phyloP scores from a whole-genome alignment of 2,888 invertebrate species.

The Ametastegia equiseti region DNA sequence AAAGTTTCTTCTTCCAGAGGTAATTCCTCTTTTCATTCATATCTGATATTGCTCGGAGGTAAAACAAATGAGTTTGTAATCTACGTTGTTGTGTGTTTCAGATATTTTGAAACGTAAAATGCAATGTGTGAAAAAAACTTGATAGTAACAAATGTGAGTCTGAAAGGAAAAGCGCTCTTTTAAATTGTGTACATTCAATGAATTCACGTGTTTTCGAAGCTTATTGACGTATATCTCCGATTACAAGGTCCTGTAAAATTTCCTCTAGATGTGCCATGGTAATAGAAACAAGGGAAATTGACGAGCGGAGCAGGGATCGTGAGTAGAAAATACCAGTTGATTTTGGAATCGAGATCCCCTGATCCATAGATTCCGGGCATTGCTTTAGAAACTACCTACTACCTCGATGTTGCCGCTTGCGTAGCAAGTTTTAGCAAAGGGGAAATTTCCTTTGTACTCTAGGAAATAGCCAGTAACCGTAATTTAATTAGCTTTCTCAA shows the following conservation, averaged over 20 bases:
- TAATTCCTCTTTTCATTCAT: neutral
- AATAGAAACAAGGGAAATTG: neutral
- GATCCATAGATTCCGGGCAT: neutral
- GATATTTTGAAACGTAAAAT: no score
- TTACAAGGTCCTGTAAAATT: neutral
- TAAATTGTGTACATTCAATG: neutral
- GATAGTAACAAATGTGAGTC: no score
- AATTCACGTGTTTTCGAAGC: neutral
- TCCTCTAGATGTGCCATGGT: neutral
- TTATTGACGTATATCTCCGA: neutral
- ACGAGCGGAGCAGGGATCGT: neutral
- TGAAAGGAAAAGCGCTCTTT: no score
- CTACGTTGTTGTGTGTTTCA: neutral
- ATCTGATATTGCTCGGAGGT: neutral
- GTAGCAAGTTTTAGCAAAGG: neutral
- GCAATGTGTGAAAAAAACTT: no score
- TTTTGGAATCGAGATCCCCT: neutral
- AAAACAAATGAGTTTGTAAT: neutral
- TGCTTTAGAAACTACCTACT: conserved; percentile 1
- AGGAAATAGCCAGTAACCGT: neutral
- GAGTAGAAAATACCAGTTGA: neutral
- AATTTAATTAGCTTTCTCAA: neutral
- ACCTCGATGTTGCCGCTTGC: neutral
- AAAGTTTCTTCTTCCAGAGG: neutral
- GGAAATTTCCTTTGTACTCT: neutral